Base-by-base conservation (phyloP, 53 echinoderm and acorn worm species). In the Temnopleurus reevesii region DNA sequence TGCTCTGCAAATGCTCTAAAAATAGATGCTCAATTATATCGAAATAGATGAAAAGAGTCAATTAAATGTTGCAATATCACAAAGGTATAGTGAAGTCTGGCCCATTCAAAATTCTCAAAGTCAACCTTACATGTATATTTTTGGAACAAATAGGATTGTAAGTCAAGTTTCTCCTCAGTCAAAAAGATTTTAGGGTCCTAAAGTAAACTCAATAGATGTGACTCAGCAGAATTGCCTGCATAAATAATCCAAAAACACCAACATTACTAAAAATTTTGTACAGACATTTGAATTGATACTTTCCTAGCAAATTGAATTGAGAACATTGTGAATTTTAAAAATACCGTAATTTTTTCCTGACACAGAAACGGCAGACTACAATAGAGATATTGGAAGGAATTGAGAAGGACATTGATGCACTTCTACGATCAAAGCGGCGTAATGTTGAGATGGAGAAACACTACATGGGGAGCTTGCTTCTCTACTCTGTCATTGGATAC, bases 391-490 rank as follows among this genome's bases (percentile, higher is more conserved):
- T 98, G 28, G 98, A 98, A 64, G 81, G 89, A 24, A 94, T 98
- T 13, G 98, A 98, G 44, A 96, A 92, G 59, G 94, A 95, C 46
- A 96, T 98, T 60, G 90, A 89, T 1, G 57, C 54, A 44, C 89
- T 98, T 2, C 35, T 93, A 59, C 88, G 77, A 76, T 83, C 94
- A 34, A 95, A 93, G 47, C 91, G 96, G 8, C 90, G 94, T 44
- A 91, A 98, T 91, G 92, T 90, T 4, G 94, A 98, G 51, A 86
- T 96, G 46, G 98, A 98, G 89, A 96, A 94, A 77, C 93, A 95
- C 45, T 94, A 94, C 76, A 93, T 93, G 81, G 98, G 98, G 4
- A 89, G 93, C 3, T 76, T 98, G 46, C 59, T 98, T 28, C 89
- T 98, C 35, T 98, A 96, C 64, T 98, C 98, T 9, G 93, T 96